Evolutionary conservation across 2,888 invertebrate species (phyloP).

Genomic region (Latrodectus hesperus): DNA sequence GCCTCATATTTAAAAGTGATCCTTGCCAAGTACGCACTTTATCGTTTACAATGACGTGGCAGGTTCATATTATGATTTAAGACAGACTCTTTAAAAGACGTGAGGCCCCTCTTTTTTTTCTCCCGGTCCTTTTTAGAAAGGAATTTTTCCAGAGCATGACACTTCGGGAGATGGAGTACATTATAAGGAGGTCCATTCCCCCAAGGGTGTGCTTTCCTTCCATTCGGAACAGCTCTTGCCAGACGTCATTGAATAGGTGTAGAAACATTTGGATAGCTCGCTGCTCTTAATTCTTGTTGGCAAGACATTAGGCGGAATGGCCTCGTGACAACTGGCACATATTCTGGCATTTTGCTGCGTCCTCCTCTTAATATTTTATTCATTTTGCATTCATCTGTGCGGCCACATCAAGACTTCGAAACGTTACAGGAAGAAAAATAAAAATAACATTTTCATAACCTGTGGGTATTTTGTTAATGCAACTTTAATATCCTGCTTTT

Average conservation of each 20-base stretch:
- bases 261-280: neutral
- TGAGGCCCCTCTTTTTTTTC: slow-evolving; percentile 13
- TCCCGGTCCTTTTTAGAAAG: neutral
- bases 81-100: slow-evolving; percentile 18
- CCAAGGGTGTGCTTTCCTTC: neutral
- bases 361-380: neutral
- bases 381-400: neutral
- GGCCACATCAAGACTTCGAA: no score
- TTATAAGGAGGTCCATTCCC: neutral
- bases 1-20: slow-evolving; percentile 32
- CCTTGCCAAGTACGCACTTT: slow-evolving; percentile 21
- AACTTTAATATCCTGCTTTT: no score
- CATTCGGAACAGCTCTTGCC: neutral
- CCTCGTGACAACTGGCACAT: neutral
- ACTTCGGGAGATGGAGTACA: neutral
- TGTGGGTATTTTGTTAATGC: no score
- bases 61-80: slow-evolving; percentile 55
- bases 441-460: no score
- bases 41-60: slow-evolving; percentile 42
- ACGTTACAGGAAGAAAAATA: no score
- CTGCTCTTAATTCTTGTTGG: neutral
- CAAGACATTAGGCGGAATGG: neutral
- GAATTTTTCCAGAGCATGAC: slow-evolving; percentile 3
- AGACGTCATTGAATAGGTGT: neutral
- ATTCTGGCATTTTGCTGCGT: neutral